phyloP scores from a whole-genome alignment of 2,888 invertebrate species.

The Hipparchia sbordonii region DNA sequence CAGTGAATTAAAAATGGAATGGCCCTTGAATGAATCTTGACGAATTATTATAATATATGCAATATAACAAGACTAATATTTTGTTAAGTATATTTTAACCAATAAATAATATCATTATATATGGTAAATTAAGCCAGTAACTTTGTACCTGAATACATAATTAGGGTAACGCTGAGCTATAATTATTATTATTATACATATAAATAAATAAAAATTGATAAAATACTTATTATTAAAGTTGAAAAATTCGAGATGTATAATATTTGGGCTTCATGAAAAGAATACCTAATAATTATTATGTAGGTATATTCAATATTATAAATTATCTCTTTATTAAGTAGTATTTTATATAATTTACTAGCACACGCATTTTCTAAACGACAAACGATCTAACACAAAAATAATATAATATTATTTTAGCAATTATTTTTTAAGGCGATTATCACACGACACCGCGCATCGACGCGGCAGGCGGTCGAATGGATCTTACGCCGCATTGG shows the following conservation, averaged over 20 bases:
- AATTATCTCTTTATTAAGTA: neutral
- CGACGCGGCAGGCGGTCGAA: too few species aligned
- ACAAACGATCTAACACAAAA: neutral
- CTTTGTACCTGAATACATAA: neutral
- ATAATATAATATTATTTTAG: neutral
- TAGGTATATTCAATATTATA: too few species aligned
- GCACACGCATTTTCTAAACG: slow-evolving; percentile 4
- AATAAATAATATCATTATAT: neutral
- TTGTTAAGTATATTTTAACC: neutral
- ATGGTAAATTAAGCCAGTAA: neutral
- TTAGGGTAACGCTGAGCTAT: neutral
- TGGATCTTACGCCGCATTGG: too few species aligned
- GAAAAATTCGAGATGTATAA: neutral
- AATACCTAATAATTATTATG: too few species aligned
- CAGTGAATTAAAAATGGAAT: neutral
- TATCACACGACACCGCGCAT: too few species aligned
- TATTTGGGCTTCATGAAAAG: neutral
- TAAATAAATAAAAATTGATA: neutral
- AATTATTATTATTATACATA: neutral
- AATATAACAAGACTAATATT: too few species aligned
- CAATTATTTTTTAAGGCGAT: neutral
- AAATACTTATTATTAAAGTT: neutral
- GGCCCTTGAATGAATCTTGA: neutral
- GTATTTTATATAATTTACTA: neutral
- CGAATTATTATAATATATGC: neutral